Conservation (phyloP, 2,888 invertebrate genomes). For the Peribatodes rhomboidaria region DNA sequence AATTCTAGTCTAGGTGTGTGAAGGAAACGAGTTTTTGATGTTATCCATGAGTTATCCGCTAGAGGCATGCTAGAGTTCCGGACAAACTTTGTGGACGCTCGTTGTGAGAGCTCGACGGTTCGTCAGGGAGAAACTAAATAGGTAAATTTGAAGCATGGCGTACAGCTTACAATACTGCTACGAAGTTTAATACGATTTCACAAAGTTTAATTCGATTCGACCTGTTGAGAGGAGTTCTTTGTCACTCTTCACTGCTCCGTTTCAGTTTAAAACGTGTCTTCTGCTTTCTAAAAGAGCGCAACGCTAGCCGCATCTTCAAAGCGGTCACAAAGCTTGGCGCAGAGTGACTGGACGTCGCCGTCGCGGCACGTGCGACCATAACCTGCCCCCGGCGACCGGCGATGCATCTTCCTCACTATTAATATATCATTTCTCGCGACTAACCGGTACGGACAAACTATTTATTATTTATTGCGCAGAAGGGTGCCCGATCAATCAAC, state of each 20-base stretch:
- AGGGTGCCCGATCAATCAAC: slow-evolving; percentile 78
- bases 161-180: no score
- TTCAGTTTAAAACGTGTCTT: neutral
- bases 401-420: slow-evolving; percentile 69
- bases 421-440: slow-evolving; percentile 80
- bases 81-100: slow-evolving; percentile 2
- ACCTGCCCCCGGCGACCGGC: slow-evolving; percentile 48
- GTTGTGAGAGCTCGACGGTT: no score
- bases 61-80: neutral
- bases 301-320: neutral
- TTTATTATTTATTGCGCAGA: slow-evolving; percentile 81
- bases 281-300: neutral
- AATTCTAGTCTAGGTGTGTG: slow-evolving; percentile 8
- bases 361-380: slow-evolving; percentile 55
- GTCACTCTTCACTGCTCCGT: neutral
- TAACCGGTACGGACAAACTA: slow-evolving; percentile 78
- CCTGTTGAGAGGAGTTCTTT: no score
- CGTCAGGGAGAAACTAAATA: neutral
- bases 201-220: no score
- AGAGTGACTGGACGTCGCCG: neutral
- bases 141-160: neutral
- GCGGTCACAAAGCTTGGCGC: slow-evolving; percentile 5
- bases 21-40: slow-evolving; percentile 17
- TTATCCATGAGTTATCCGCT: slow-evolving; percentile 7
- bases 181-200: no score